phyloP scores from a whole-genome alignment of 2,113 vertebrate genomes.

The Strix aluco region DNA sequence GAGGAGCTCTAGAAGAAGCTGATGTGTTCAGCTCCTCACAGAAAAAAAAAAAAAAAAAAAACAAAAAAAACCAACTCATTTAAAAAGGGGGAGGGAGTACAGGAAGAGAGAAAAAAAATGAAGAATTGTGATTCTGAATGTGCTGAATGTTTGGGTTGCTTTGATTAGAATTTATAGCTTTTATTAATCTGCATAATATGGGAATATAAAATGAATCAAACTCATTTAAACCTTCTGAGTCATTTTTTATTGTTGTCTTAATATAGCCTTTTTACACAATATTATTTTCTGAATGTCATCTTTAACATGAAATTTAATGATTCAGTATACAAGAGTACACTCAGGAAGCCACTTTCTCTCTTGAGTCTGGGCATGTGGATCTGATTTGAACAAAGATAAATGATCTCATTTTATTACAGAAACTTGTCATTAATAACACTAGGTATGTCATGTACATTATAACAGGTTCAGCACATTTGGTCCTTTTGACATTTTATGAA shows the following conservation, averaged over 20 bases:
- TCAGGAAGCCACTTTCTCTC: neutral
- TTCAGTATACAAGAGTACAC: neutral
- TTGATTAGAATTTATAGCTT: neutral
- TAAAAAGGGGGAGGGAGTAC: neutral
- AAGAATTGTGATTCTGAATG: neutral
- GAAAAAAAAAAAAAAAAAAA: neutral
- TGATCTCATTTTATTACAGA: slow-evolving; percentile 7
- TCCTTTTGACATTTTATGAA: slow-evolving; percentile 21
- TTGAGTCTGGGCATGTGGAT: neutral
- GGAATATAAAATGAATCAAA: neutral
- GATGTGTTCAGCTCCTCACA: neutral
- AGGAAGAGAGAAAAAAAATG: neutral
- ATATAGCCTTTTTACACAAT: neutral
- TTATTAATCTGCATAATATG: neutral
- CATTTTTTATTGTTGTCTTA: neutral
- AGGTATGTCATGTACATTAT: neutral
- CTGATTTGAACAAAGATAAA: slow-evolving; percentile 38
- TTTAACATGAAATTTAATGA: neutral
- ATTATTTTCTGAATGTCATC: neutral
- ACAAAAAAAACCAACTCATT: neutral
- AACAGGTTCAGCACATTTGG: neutral
- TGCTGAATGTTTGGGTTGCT: neutral
- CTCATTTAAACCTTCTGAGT: neutral
- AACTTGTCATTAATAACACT: slow-evolving; percentile 26
- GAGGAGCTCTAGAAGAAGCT: neutral